These are phyloP conservation scores for Rhopalosiphum nymphaeae DNA, from an alignment of 2,888 invertebrate species.

Conservation along the genomic window DNA sequence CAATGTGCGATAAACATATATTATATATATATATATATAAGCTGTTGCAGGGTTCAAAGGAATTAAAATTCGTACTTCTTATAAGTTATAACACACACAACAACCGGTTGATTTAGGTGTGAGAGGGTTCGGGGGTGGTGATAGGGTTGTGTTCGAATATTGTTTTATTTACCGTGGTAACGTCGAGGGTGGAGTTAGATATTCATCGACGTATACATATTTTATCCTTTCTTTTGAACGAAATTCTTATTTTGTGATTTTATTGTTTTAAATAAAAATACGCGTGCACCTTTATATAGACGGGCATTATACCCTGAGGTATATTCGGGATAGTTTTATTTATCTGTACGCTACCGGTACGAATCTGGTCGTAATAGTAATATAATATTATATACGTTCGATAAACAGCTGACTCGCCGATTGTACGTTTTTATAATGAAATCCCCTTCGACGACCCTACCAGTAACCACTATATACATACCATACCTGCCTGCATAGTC, in stretches of 20 bases:
- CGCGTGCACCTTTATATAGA: background rate
- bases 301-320: background rate
- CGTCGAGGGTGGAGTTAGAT: background rate
- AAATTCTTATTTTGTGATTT: conserved; percentile 13
- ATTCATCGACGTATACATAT: conserved; percentile 12
- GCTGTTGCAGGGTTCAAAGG: background rate
- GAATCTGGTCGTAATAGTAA: conserved; percentile 6
- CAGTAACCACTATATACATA: background rate
- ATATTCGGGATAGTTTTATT: background rate
- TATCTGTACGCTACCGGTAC: background rate
- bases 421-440: conserved; percentile 35
- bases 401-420: conserved; percentile 47
- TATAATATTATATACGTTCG: background rate
- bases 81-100: background rate
- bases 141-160: background rate
- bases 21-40: background rate
- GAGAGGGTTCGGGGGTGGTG: background rate
- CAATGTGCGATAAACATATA: conserved; percentile 12
- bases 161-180: background rate
- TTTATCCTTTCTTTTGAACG: background rate
- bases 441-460: conserved; percentile 3
- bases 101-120: background rate
- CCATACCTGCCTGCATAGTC: background rate
- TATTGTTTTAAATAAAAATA: conserved; percentile 11
- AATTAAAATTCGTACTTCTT: background rate